These are phyloP conservation scores for Centropus bengalensis DNA, from an alignment of 2,113 vertebrate species.

Conservation along the genomic window DNA sequence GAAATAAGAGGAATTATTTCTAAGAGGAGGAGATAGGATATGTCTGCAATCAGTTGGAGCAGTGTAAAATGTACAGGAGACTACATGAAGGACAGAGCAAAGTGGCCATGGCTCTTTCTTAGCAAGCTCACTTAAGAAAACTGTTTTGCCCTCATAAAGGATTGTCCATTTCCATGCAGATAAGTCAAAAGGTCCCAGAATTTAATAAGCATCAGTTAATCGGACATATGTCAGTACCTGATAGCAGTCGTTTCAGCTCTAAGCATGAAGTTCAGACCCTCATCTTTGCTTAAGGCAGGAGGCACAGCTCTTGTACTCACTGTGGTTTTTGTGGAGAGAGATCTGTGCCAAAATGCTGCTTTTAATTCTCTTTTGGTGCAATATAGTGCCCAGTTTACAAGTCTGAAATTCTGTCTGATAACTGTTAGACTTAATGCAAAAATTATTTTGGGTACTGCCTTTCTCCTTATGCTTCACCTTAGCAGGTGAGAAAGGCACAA, in stretches of 20 bases:
- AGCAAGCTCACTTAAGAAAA: neutral
- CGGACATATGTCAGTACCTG: neutral
- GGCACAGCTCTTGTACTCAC: neutral
- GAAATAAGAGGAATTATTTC: constrained; percentile 35
- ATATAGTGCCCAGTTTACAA: neutral
- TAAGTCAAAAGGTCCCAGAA: neutral
- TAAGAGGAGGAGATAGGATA: constrained; percentile 5
- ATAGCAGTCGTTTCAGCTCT: neutral
- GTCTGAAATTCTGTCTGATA: neutral
- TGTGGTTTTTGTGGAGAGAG: neutral
- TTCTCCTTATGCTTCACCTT: neutral
- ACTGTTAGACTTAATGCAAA: neutral
- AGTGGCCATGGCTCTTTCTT: neutral
- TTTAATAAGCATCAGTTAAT: neutral
- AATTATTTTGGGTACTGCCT: neutral
- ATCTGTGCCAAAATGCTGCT: constrained; percentile 4
- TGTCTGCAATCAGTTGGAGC: neutral
- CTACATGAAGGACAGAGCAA: neutral
- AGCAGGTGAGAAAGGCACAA: neutral
- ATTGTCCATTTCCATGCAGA: neutral
- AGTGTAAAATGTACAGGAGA: neutral
- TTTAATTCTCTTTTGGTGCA: constrained; percentile 10
- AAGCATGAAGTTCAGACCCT: neutral
- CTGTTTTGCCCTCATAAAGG: neutral
- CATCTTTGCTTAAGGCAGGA: neutral